phyloP scores from a whole-genome alignment of 2,113 vertebrate genomes.

The Reinhardtius hippoglossoides region DNA sequence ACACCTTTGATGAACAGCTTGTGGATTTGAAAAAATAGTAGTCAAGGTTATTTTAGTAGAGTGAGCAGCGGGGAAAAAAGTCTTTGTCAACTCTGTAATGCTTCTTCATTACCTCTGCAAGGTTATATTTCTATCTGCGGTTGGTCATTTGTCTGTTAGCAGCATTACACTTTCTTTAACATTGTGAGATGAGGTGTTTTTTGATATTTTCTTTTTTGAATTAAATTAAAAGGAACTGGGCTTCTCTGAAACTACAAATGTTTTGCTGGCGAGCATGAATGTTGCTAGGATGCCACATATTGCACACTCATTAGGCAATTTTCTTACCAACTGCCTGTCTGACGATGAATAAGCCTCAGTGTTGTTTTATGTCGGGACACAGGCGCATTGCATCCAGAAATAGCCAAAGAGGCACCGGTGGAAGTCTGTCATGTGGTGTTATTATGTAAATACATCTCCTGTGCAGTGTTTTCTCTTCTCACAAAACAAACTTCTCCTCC shows the following conservation, averaged over 20 bases:
- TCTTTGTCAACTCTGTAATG: too few relatives aligned
- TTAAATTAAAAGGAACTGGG: not conserved
- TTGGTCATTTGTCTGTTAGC: too few relatives aligned
- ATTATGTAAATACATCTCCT: constrained; percentile 63
- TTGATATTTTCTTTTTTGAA: too few relatives aligned
- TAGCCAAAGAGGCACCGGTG: constrained; percentile 53
- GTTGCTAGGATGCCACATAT: constrained; percentile 9
- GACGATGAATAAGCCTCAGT: constrained; percentile 33
- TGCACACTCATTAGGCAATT: constrained; percentile 34
- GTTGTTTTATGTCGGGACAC: constrained; percentile 49
- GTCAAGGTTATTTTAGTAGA: too few relatives aligned
- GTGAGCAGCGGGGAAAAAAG: too few relatives aligned
- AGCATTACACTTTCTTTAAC: too few relatives aligned
- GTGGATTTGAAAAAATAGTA: too few relatives aligned
- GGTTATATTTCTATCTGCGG: too few relatives aligned
- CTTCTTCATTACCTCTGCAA: too few relatives aligned
- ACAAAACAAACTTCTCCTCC: constrained; percentile 19
- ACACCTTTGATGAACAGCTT: too few relatives aligned
- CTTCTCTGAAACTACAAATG: not conserved
- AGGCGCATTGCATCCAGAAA: constrained; percentile 54
- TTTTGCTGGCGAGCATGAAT: not conserved
- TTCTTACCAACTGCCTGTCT: constrained; percentile 29
- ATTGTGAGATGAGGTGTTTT: too few relatives aligned
- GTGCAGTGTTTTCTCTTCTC: constrained; percentile 40
- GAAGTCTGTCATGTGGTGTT: constrained; percentile 51